Evolutionary conservation across 2,113 vertebrate species (phyloP), one percentile per base, ranked within the genome.

Genomic region (Xyrauchen texanus): DNA sequence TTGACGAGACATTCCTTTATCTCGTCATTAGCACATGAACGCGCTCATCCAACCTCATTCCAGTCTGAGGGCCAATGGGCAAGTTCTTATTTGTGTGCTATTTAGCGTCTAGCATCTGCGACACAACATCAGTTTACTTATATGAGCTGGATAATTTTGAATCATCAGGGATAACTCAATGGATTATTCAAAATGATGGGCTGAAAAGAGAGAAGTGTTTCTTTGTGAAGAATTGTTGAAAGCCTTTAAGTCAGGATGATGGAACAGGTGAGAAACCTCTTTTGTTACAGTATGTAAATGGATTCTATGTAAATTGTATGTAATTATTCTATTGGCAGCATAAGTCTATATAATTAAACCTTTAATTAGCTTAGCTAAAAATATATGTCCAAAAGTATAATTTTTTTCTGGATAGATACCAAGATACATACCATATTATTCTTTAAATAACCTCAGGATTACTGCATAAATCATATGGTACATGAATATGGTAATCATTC

Each of bases 1-100:
- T 84, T 79, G 86, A 92, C 92, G 7, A 77, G 91, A 82, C 80
- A 2, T 6, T 85, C 77, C 76, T 84, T 88, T 64, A 82, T 42
- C 65, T 77, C 47, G 9, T 68, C 51, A 86, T 82, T 79, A 84
- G 83, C 82, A 82, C 45, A 69, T 68, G 76, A 78, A 61, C 76
- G 12, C 64, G 74, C 61, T 67, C 8, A 65, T 83, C 82, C 44
- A 3, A 6, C 81, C 78, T 85, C 89, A 89, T 86, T 90, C 86
- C 81, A 53, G 68, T 72, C 42, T 64, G 47, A 34, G 34, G 44
- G 61, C 68, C 34, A 60, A 55, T 46, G 64, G 71, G 63, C 46
- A 21, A 57, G 63, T 44, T 66, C 55, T 61, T 4, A 60, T 57
- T 55, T 52, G 13, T 1, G n/a, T 4, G 64, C 34, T 65, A 66